Conservation (phyloP, 2,888 invertebrate genomes). For the Eumacrocentrus americanus region DNA sequence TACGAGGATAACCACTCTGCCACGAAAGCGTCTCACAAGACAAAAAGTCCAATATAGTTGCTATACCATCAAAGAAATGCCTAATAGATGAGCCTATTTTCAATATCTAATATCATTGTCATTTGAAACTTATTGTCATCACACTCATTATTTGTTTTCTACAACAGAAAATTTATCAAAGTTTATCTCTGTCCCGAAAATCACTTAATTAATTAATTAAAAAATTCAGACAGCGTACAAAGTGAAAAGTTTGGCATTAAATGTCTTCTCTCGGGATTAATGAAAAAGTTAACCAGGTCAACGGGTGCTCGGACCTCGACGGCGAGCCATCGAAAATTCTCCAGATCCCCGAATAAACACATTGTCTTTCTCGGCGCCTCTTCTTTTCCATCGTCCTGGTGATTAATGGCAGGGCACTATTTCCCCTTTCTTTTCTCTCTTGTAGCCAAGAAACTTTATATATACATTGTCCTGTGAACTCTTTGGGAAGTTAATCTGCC, state of each 20-base stretch:
- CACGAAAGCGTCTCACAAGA: too few relatives aligned
- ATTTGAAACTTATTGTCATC: too few relatives aligned
- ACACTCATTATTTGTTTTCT: neutral
- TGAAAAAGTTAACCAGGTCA: slow-evolving; percentile 18
- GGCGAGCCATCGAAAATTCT: slow-evolving; percentile 10
- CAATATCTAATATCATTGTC: too few relatives aligned
- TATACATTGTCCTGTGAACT: neutral
- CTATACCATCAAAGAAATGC: too few relatives aligned
- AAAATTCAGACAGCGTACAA: neutral
- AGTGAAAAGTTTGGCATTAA: slow-evolving; percentile 10
- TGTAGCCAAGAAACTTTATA: neutral
- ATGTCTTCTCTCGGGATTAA: slow-evolving; percentile 2
- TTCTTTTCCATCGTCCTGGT: slow-evolving; percentile 5
- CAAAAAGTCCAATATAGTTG: too few relatives aligned
- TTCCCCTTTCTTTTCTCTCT: neutral
- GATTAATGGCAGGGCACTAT: slow-evolving; percentile 10
- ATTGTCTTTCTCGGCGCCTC: slow-evolving; percentile 17
- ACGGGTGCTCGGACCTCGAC: neutral
- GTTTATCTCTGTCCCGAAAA: slow-evolving; percentile 7
- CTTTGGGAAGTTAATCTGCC: neutral
- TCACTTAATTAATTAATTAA: neutral
- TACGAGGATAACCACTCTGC: slow-evolving; percentile 17
- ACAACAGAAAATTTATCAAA: slow-evolving; percentile 6
- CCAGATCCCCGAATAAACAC: slow-evolving; percentile 23
- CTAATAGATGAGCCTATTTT: too few relatives aligned